Evolutionary conservation across 2,113 vertebrate genomes (phyloP).

Genomic region (Peucedramus taeniatus): DNA sequence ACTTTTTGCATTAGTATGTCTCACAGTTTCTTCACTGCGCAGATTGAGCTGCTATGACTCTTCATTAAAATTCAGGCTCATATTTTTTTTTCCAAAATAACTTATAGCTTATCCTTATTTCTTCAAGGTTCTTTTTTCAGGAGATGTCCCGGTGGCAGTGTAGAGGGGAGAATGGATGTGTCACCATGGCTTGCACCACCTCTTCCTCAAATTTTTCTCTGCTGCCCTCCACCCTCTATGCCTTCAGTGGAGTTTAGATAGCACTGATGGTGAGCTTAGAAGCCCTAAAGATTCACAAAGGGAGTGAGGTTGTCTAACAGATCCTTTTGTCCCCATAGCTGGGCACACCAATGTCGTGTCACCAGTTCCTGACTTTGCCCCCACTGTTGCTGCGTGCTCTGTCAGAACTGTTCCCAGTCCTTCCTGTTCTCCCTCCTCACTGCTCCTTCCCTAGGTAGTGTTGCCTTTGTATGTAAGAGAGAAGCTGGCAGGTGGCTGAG

Average conservation of each 20-base stretch:
- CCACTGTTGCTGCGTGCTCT: background rate
- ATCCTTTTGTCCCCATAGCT: background rate
- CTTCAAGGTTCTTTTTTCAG: background rate
- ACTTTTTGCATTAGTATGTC: rapidly evolving
- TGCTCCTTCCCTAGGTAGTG: background rate
- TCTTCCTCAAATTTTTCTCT: background rate
- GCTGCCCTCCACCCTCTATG: background rate
- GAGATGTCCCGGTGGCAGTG: background rate
- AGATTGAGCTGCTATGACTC: background rate
- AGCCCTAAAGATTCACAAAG: background rate
- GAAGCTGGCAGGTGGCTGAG: background rate
- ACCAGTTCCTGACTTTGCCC: background rate
- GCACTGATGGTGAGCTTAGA: background rate
- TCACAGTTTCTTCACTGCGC: background rate
- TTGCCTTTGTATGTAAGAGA: background rate
- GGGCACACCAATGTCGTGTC: background rate
- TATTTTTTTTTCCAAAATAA: background rate
- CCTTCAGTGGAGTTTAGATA: background rate
- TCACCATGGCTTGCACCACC: background rate
- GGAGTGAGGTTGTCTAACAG: rapidly evolving
- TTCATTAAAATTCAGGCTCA: background rate
- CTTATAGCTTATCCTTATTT: background rate
- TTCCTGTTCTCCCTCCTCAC: background rate
- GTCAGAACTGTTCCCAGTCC: background rate
- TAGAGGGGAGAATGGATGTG: background rate